These are phyloP conservation scores for Podargus strigoides DNA, from an alignment of 2,797 vertebrate species.

Conservation along the genomic window DNA sequence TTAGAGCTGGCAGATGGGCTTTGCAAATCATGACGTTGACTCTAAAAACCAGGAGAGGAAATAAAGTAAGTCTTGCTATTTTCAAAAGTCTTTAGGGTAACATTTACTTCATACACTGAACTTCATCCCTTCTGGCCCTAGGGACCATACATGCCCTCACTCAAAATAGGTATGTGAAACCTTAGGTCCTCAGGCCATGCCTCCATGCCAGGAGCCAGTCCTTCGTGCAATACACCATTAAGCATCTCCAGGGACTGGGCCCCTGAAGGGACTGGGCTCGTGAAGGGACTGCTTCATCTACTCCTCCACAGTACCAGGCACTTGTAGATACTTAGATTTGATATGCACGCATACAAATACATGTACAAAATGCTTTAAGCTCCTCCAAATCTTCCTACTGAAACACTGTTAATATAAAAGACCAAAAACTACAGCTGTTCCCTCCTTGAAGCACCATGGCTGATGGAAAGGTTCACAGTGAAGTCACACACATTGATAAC, in stretches of 20 bases:
- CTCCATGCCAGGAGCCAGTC: neutral
- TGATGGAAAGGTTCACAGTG: neutral
- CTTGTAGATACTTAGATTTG: neutral
- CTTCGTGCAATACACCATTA: neutral
- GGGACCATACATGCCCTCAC: neutral
- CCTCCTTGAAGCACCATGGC: neutral
- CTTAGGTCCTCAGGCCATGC: neutral
- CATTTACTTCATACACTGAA: neutral
- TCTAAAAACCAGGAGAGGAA: neutral
- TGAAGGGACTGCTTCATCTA: neutral
- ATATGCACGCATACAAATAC: accelerated
- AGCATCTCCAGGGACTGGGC: neutral
- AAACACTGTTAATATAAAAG: neutral
- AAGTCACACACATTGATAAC: neutral
- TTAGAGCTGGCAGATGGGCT: neutral
- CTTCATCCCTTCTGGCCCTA: neutral
- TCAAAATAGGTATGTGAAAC: neutral
- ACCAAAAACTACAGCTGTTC: neutral
- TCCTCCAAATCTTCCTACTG: neutral
- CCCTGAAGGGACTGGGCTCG: neutral
- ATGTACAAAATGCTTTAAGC: neutral
- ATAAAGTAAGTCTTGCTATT: neutral
- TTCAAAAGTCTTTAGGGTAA: neutral
- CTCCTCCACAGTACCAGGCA: neutral
- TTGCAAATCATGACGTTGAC: accelerated